Percentiles rank a stretch among this genome's conserved stretches.
Conservation (phyloP, 2,797 vertebrate species). For the Monodelphis domestica region DNA sequence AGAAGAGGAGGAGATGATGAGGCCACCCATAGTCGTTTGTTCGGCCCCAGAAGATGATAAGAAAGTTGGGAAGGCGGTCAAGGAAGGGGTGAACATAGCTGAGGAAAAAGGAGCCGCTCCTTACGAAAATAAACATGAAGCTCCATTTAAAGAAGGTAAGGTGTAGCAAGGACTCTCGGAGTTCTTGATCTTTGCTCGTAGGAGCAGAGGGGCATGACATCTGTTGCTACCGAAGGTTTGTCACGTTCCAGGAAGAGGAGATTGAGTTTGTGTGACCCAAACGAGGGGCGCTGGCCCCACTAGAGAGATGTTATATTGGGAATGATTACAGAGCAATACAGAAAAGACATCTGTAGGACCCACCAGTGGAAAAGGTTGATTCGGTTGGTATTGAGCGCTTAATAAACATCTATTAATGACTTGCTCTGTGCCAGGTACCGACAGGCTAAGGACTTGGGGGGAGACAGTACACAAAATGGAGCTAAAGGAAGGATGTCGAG, state of each 20-base stretch:
- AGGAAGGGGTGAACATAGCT: constrained; percentile 54
- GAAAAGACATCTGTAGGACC: neutral
- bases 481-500: neutral
- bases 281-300: neutral
- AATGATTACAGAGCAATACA: neutral
- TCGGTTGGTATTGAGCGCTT: neutral
- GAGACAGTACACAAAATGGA: neutral
- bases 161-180: neutral
- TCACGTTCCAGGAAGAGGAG: too few relatives aligned
- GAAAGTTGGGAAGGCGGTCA: constrained; percentile 56
- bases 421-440: neutral
- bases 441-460: too few relatives aligned
- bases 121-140: constrained; percentile 63
- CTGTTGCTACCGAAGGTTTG: neutral
- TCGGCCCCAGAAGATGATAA: constrained; percentile 1
- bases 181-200: neutral
- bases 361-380: neutral
- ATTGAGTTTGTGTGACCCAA: neutral
- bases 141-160: constrained; percentile 73
- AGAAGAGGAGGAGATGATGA: constrained; percentile 43
- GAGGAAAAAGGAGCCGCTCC: constrained; percentile 21
- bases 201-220: too few relatives aligned
- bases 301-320: neutral
- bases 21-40: constrained; percentile 44
- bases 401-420: neutral